phyloP scores from a whole-genome alignment of 2,888 invertebrate species.

The Glyphotaelius pellucidus region DNA sequence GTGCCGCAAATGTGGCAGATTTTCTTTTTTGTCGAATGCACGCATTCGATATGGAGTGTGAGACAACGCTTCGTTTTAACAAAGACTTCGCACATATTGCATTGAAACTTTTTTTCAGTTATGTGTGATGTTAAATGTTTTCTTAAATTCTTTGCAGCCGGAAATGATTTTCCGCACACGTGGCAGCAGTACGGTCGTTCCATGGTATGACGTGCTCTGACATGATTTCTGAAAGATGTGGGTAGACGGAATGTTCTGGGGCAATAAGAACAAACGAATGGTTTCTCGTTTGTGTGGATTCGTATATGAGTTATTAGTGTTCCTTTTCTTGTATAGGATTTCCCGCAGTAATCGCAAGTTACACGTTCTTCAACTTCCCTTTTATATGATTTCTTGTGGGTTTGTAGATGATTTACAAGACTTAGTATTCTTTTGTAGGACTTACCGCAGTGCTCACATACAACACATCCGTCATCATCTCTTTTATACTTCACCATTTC shows the following conservation, averaged over 20 bases:
- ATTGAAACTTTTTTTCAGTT: conserved; percentile 45
- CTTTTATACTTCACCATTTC: conserved; percentile 2
- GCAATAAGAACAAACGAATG: conserved; percentile 32
- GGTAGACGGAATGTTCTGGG: conserved; percentile 40
- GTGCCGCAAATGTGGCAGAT: conserved; percentile 53
- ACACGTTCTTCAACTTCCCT: conserved; percentile 18
- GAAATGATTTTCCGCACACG: conserved; percentile 48
- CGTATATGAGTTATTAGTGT: conserved; percentile 48
- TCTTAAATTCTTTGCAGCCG: conserved; percentile 47
- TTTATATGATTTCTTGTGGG: too few species aligned
- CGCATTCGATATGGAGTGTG: conserved; percentile 25
- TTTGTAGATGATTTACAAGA: conserved; percentile 40
- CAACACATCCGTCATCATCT: conserved; percentile 17
- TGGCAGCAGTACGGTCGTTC: conserved; percentile 49
- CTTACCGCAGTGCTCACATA: conserved; percentile 48
- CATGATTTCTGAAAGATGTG: conserved; percentile 24
- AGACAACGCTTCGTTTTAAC: conserved; percentile 54
- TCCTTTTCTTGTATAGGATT: conserved; percentile 39
- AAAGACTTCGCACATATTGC: conserved; percentile 38
- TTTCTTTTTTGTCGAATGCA: conserved; percentile 51
- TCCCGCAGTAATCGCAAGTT: conserved; percentile 45
- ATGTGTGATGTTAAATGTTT: conserved; percentile 44
- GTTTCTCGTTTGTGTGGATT: conserved; percentile 48
- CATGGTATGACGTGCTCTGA: conserved; percentile 46
- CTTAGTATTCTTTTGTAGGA: conserved; percentile 43